phyloP scores from a whole-genome alignment of 2,113 vertebrate species.

The Hippolais icterina region DNA sequence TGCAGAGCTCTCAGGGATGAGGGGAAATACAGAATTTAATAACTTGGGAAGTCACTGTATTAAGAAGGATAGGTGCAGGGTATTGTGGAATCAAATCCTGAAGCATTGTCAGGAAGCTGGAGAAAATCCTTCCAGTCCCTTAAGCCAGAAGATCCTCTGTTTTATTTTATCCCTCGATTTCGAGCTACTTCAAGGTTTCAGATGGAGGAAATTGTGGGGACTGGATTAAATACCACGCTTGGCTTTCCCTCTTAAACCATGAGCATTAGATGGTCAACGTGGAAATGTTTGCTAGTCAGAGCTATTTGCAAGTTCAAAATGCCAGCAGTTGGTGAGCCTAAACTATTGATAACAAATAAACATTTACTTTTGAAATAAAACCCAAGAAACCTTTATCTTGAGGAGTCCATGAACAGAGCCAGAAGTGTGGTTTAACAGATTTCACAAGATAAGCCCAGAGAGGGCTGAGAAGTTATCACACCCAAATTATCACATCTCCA shows the following conservation, averaged over 20 bases:
- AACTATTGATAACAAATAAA: constrained; percentile 23
- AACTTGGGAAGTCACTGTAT: constrained; percentile 14
- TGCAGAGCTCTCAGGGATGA: background rate
- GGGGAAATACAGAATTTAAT: background rate
- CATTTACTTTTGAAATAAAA: background rate
- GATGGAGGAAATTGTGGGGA: constrained; percentile 16
- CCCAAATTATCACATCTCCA: background rate
- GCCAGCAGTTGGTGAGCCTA: background rate
- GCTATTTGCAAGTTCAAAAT: background rate
- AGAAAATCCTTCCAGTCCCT: constrained; percentile 69
- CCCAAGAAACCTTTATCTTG: background rate
- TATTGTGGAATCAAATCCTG: constrained; percentile 46
- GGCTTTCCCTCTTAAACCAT: constrained; percentile 54
- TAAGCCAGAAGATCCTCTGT: constrained; percentile 59
- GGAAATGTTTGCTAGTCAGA: constrained; percentile 22
- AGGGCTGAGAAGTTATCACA: background rate
- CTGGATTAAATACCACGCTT: constrained; percentile 43
- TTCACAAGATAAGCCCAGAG: background rate
- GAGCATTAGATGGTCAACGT: constrained; percentile 14
- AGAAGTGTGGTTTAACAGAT: background rate
- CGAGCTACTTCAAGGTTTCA: constrained; percentile 35
- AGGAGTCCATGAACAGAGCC: constrained; percentile 15
- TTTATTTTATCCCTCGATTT: constrained; percentile 36
- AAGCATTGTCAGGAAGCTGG: constrained; percentile 1
- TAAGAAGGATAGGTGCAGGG: constrained; percentile 23